These are phyloP conservation scores for Bambusicola thoracicus DNA, from an alignment of 2,113 vertebrate genomes.

Conservation along the genomic window DNA sequence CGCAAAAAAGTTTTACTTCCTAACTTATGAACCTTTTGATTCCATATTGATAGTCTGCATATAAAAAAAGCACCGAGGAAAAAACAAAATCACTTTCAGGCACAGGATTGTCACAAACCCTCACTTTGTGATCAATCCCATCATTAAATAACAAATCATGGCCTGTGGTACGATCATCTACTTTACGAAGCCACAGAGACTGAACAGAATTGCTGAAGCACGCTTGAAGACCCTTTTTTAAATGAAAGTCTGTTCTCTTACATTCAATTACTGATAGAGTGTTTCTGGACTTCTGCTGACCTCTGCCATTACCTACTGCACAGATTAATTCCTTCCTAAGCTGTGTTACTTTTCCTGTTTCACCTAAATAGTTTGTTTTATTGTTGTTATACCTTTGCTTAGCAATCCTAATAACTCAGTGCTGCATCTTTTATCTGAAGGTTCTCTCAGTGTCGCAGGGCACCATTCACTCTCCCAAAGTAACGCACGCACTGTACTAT, in stretches of 20 bases:
- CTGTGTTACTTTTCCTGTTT: background rate
- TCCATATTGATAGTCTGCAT: background rate
- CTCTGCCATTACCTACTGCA: background rate
- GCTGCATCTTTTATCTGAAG: background rate
- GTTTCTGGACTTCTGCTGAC: background rate
- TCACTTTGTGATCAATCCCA: background rate
- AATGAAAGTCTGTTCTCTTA: background rate
- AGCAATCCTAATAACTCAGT: background rate
- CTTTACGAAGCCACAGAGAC: background rate
- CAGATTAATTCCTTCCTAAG: background rate
- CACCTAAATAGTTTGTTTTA: background rate
- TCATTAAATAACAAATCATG: background rate
- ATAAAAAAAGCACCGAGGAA: background rate
- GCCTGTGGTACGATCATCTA: background rate
- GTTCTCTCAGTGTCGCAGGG: background rate
- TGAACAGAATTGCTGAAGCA: background rate
- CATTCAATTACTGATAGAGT: background rate
- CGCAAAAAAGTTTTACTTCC: background rate
- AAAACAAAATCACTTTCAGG: background rate
- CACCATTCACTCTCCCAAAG: background rate
- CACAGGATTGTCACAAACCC: background rate
- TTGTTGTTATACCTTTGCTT: background rate
- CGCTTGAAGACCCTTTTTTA: background rate
- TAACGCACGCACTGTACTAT: background rate
- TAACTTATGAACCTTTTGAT: background rate